Conservation (phyloP, 2,113 vertebrate genomes). For the Tragelaphus scriptus region DNA sequence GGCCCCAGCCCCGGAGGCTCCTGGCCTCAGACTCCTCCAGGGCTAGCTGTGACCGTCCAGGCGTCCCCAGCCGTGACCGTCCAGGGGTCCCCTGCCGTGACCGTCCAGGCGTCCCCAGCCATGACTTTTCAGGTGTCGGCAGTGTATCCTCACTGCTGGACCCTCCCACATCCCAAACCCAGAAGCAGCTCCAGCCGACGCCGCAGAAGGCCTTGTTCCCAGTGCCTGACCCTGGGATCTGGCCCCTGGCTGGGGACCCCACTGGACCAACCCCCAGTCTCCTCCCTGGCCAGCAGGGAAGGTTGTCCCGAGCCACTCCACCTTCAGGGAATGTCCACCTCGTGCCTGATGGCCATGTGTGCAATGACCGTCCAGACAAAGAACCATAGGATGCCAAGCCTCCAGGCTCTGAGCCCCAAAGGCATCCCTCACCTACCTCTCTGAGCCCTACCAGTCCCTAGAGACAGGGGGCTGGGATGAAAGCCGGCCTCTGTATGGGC, state of each 20-base stretch:
- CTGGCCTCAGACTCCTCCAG: neutral
- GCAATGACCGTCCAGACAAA: fast-evolving
- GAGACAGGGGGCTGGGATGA: fast-evolving
- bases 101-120: fast-evolving
- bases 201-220: neutral
- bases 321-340: fast-evolving
- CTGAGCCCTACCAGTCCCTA: neutral
- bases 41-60: neutral
- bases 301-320: neutral
- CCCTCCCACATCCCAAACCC: neutral
- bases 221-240: neutral
- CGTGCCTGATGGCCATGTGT: fast-evolving
- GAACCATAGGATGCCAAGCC: neutral
- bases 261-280: fast-evolving
- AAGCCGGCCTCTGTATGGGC: fast-evolving
- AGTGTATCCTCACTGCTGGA: neutral
- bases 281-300: neutral
- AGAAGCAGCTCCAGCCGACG: neutral
- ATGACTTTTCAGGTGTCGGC: too few relatives aligned
- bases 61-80: too few relatives aligned
- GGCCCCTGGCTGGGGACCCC: too few relatives aligned
- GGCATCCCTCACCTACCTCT: fast-evolving
- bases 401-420: neutral
- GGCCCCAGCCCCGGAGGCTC: neutral
- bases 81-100: too few relatives aligned